Base-by-base conservation (phyloP, 2,888 invertebrate species). In the Leucoma salicis region DNA sequence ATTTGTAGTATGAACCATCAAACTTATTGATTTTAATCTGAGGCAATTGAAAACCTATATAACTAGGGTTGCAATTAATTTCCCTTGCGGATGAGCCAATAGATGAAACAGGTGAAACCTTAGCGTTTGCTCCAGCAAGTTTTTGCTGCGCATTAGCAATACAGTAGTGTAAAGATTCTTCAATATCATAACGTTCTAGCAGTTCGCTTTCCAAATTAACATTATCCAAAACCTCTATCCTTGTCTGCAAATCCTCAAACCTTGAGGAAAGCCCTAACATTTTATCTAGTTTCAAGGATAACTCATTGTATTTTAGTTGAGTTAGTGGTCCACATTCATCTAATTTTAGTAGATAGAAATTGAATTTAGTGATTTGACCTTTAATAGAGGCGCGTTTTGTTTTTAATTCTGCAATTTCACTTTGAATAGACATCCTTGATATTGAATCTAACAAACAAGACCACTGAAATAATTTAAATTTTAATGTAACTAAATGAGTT, bases 1-100 rank as follows among this genome's bases (percentile, higher is more conserved):
- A 62, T 4, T 47, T 35, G 38, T 39, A 54, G 53, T 47, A 46
- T 1, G 35, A 21, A 6, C 56, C 54, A 16, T 43, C 31, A 31
- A 52, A 55, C 14, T 47, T 49, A 1, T 7, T 53, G 3, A 18
- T 18, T 18, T 18, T 18, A 18, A 18, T 18, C 4, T 5, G 4
- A 5, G 18, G 18, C 18, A 58, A 39, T 5, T 42, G 42, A 2
- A 14, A 31, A 21, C 13, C 10, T 15, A 24, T 42, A n/a, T 13
- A 28, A 29, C 31, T 25, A n/a, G n/a, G n/a, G n/a, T n/a, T n/a
- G n/a, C n/a, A n/a, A 4, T 6, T 27, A 10, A 6, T 14, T n/a
- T 39, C 35, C 14, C 12, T 39, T 31, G 1, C 35, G 29, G 10
- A 8, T 1, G 0, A 1, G 35, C 12, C 28, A 27, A 14, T 14